Percentiles rank a stretch among this genome's conserved stretches.
Conservation (phyloP, 2,113 vertebrate genomes). For the Suncus etruscus region DNA sequence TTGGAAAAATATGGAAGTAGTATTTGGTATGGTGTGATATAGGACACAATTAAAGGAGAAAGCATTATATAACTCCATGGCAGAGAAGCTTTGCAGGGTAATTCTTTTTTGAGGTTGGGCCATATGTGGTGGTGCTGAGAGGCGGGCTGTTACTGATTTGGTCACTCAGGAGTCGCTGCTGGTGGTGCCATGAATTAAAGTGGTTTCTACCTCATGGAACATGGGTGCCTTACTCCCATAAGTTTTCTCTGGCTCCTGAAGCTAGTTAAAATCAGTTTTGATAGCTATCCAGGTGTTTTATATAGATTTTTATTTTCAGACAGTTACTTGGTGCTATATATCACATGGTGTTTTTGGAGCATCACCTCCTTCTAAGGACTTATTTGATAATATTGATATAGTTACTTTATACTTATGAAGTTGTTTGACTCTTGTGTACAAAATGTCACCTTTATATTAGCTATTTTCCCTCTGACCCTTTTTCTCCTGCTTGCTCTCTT, state of each 20-base stretch:
- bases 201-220: too few relatives aligned
- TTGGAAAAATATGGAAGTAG: neutral
- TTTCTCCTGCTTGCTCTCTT: neutral
- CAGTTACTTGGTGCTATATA: too few relatives aligned
- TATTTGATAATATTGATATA: neutral
- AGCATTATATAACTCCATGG: neutral
- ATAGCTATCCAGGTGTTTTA: too few relatives aligned
- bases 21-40: neutral
- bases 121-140: too few relatives aligned
- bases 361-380: neutral
- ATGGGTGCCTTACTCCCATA: too few relatives aligned
- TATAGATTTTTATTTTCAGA: too few relatives aligned
- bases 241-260: too few relatives aligned
- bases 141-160: too few relatives aligned
- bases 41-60: neutral
- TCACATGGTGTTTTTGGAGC: neutral
- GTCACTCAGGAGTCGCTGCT: too few relatives aligned
- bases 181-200: too few relatives aligned
- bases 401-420: constrained; percentile 20
- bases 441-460: constrained; percentile 8
- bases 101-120: constrained; percentile 23
- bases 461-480: neutral
- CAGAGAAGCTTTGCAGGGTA: neutral
- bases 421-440: neutral
- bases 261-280: too few relatives aligned